These are phyloP conservation scores for Limnephilus rhombicus DNA, from an alignment of 2,888 invertebrate genomes.

Conservation along the genomic window DNA sequence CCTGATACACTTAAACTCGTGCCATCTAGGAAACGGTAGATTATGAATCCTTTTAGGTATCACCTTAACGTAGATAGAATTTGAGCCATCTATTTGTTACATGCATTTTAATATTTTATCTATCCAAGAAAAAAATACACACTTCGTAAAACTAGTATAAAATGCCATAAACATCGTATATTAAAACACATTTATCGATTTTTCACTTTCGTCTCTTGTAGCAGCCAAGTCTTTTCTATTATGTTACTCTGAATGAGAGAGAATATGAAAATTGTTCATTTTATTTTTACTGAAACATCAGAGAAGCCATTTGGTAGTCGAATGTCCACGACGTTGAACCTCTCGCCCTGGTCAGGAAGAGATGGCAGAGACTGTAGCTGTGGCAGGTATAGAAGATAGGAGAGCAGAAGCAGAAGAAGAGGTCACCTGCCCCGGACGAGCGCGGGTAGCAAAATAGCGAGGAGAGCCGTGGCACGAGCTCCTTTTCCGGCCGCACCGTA, in stretches of 20 bases:
- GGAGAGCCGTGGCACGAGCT: not conserved
- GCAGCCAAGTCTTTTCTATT: too few species aligned
- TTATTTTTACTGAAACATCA: not conserved
- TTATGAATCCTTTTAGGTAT: too few species aligned
- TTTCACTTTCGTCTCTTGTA: too few species aligned
- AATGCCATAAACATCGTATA: too few species aligned
- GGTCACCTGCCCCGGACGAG: not conserved
- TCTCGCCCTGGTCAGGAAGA: not conserved
- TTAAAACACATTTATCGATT: too few species aligned
- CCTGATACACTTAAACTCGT: too few species aligned
- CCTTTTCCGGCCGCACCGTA: constrained; percentile 50
- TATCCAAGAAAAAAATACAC: too few species aligned
- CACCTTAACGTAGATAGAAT: too few species aligned
- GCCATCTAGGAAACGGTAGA: too few species aligned
- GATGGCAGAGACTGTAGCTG: not conserved
- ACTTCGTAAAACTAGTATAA: too few species aligned
- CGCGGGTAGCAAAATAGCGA: not conserved
- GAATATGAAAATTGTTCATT: not conserved
- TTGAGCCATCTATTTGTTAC: too few species aligned
- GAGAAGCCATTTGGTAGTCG: not conserved
- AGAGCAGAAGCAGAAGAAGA: not conserved
- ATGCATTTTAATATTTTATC: too few species aligned
- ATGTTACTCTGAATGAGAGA: not conserved
- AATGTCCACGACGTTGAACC: not conserved
- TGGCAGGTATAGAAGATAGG: not conserved